Conservation (phyloP, 2,113 vertebrate species). For the Dasyornis broadbenti region DNA sequence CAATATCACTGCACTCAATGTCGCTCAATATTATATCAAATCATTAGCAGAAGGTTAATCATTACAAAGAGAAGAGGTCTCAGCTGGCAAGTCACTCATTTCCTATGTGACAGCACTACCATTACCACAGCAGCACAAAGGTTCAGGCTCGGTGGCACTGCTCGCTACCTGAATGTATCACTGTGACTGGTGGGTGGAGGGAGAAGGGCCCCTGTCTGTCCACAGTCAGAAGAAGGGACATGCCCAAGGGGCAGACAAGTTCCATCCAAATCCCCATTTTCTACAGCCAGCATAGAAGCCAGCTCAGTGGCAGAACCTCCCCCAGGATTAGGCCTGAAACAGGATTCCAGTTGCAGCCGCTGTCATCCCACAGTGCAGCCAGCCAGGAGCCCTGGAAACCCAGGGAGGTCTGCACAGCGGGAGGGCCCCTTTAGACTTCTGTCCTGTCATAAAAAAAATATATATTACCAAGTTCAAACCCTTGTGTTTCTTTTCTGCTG, state of each 20-base stretch:
- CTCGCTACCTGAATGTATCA: neutral
- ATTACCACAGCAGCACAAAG: neutral
- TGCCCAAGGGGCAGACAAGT: neutral
- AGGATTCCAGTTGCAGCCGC: rapidly evolving
- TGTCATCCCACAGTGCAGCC: rapidly evolving
- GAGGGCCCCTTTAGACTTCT: slow-evolving; percentile 18
- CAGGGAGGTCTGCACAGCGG: neutral
- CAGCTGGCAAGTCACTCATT: neutral
- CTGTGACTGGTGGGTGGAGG: rapidly evolving
- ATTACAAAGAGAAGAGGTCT: slow-evolving; percentile 8
- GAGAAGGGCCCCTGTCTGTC: neutral
- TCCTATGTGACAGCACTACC: neutral
- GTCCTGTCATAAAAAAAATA: slow-evolving; percentile 52
- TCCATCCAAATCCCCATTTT: neutral
- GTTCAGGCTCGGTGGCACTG: rapidly evolving
- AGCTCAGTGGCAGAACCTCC: neutral
- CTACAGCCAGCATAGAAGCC: neutral
- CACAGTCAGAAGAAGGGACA: neutral
- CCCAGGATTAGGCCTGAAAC: neutral
- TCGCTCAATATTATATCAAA: neutral
- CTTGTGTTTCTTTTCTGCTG: slow-evolving; percentile 61
- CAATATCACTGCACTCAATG: neutral
- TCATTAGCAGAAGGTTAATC: slow-evolving; percentile 31
- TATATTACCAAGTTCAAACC: slow-evolving; percentile 50
- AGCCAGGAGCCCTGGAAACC: neutral